These are phyloP conservation scores for Andrena minutula DNA, from an alignment of 2,888 invertebrate genomes.

Conservation along the genomic window DNA sequence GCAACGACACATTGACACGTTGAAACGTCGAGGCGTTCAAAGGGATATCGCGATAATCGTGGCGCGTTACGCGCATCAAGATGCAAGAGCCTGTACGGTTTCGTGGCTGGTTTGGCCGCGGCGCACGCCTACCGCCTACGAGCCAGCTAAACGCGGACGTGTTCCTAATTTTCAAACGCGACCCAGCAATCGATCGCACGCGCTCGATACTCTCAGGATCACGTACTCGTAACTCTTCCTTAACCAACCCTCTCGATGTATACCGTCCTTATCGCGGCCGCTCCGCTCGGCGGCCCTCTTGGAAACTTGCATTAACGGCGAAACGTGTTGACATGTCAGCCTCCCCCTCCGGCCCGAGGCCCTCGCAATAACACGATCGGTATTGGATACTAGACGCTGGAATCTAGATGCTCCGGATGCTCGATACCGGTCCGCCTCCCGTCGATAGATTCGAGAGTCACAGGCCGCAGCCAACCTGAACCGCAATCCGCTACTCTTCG, in stretches of 20 bases:
- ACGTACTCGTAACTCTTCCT: slow-evolving; percentile 72
- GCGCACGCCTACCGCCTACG: slow-evolving; percentile 21
- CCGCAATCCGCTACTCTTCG: slow-evolving; percentile 25
- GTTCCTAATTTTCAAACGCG: slow-evolving; percentile 70
- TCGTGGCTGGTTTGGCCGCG: slow-evolving; percentile 3
- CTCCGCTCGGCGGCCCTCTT: slow-evolving; percentile 41
- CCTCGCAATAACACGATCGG: slow-evolving; percentile 43
- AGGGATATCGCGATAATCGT: neutral
- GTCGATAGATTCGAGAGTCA: neutral
- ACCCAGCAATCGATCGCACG: slow-evolving; percentile 68
- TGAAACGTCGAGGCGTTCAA: no score
- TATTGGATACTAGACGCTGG: slow-evolving; percentile 28
- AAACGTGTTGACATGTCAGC: slow-evolving; percentile 63
- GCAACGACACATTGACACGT: no score
- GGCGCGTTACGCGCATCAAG: neutral
- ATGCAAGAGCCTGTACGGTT: slow-evolving; percentile 1
- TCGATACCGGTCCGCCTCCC: slow-evolving; percentile 25
- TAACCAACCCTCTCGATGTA: slow-evolving; percentile 62
- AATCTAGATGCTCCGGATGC: slow-evolving; percentile 51
- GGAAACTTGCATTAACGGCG: slow-evolving; percentile 63
- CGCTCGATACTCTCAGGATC: slow-evolving; percentile 71
- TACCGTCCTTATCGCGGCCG: slow-evolving; percentile 69
- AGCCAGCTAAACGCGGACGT: slow-evolving; percentile 53
- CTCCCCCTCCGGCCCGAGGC: slow-evolving; percentile 21
- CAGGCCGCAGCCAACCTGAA: neutral